phyloP scores from a whole-genome alignment of 2,888 invertebrate genomes.

The Crioceris asparagi region DNA sequence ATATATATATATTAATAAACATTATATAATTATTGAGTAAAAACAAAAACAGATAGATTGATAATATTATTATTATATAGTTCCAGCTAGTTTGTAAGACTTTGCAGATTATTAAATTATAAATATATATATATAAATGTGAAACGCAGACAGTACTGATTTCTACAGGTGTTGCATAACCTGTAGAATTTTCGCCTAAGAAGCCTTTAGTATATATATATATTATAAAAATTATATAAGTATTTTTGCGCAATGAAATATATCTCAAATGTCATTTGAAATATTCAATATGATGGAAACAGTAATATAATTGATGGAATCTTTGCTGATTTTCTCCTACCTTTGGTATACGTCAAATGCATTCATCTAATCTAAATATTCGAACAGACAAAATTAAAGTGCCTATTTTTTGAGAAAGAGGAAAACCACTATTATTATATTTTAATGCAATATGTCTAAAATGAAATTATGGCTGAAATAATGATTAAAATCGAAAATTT shows the following conservation, averaged over 20 bases:
- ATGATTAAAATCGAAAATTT: too few relatives aligned
- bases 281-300: background rate
- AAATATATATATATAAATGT: background rate
- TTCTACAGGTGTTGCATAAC: conserved; percentile 26
- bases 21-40: too few relatives aligned
- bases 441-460: too few relatives aligned
- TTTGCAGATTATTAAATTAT: conserved; percentile 26
- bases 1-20: too few relatives aligned
- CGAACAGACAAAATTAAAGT: too few relatives aligned
- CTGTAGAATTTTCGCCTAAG: conserved; percentile 37
- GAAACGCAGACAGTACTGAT: conserved; percentile 32
- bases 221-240: conserved; percentile 11
- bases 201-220: conserved; percentile 35
- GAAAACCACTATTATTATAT: too few relatives aligned
- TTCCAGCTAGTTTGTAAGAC: conserved; percentile 33
- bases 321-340: background rate
- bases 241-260: conserved; percentile 13
- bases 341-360: background rate
- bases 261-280: background rate
- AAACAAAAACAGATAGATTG: conserved; percentile 21
- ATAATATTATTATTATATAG: conserved; percentile 21
- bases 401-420: too few relatives aligned
- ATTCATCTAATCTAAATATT: background rate
- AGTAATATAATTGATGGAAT: background rate
- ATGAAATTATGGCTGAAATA: too few relatives aligned